phyloP scores from a whole-genome alignment of 2,888 invertebrate genomes.

The Ophioninae sp. region DNA sequence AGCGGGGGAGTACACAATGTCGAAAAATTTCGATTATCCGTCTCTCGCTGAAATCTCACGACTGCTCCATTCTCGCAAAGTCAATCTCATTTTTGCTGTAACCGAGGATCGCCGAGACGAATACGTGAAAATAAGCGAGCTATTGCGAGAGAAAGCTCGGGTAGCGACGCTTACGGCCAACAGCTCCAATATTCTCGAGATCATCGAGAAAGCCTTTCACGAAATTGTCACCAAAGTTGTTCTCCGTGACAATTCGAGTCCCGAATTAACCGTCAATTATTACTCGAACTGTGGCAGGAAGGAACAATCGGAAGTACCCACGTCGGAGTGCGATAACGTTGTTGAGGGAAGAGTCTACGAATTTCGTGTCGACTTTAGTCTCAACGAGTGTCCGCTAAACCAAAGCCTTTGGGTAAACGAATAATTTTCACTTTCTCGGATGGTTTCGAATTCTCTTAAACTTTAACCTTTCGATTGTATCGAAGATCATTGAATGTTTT shows the following conservation, averaged over 20 bases:
- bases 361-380: constrained; percentile 85
- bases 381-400: constrained; percentile 83
- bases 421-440: neutral
- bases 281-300: constrained; percentile 87
- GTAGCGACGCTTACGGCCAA: constrained; percentile 90
- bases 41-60: constrained; percentile 90
- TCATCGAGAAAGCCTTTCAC: constrained; percentile 91
- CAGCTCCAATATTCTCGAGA: constrained; percentile 92
- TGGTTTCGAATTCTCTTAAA: constrained; percentile 20
- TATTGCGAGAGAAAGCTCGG: constrained; percentile 88
- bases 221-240: constrained; percentile 86
- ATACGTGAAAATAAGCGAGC: constrained; percentile 86
- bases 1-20: constrained; percentile 86
- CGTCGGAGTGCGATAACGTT: constrained; percentile 84
- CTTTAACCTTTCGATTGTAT: no score
- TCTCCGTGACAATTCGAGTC: constrained; percentile 85
- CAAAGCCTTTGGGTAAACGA: constrained; percentile 81
- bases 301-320: constrained; percentile 81
- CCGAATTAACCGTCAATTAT: constrained; percentile 86
- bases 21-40: constrained; percentile 89
- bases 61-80: constrained; percentile 86
- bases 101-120: constrained; percentile 86
- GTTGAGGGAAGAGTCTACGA: constrained; percentile 85
- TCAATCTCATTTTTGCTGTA: constrained; percentile 94
- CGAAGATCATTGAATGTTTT: no score